A percentile compares a stretch with the other conserved stretches of the same genome.
Conservation (phyloP, 2,797 vertebrate species). For the Channa striata region DNA sequence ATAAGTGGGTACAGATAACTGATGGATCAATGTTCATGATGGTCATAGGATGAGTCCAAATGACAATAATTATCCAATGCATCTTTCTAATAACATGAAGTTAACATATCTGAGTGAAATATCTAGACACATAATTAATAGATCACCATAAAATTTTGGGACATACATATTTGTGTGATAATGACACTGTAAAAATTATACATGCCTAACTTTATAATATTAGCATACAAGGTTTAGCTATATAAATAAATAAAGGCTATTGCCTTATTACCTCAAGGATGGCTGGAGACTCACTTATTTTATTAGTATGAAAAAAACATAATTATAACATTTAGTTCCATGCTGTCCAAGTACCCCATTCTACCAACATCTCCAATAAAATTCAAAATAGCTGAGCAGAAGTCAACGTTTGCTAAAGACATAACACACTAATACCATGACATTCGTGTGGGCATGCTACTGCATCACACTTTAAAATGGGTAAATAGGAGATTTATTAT, state of each 20-base stretch:
- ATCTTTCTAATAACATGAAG: too few relatives aligned
- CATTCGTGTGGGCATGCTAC: conserved; percentile 5
- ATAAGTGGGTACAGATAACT: too few relatives aligned
- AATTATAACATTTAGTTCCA: neutral
- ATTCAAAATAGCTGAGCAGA: neutral
- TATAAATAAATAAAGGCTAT: too few relatives aligned
- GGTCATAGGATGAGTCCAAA: too few relatives aligned
- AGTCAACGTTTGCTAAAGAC: neutral
- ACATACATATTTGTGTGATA: too few relatives aligned
- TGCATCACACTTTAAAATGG: conserved; percentile 15
- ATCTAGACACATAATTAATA: neutral
- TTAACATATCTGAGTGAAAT: neutral
- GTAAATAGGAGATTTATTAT: conserved; percentile 25
- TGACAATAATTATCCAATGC: too few relatives aligned
- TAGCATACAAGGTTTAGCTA: too few relatives aligned
- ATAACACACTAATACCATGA: conserved; percentile 9
- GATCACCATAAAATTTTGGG: neutral
- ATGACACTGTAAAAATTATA: neutral
- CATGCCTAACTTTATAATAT: neutral
- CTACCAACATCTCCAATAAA: neutral
- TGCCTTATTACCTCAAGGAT: too few relatives aligned
- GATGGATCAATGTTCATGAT: too few relatives aligned
- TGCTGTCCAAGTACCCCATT: neutral
- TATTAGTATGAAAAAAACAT: neutral
- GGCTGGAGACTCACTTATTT: neutral